Base-by-base conservation (phyloP, 1,140 invertebrate species). In the Panagrolaimus sp. region DNA sequence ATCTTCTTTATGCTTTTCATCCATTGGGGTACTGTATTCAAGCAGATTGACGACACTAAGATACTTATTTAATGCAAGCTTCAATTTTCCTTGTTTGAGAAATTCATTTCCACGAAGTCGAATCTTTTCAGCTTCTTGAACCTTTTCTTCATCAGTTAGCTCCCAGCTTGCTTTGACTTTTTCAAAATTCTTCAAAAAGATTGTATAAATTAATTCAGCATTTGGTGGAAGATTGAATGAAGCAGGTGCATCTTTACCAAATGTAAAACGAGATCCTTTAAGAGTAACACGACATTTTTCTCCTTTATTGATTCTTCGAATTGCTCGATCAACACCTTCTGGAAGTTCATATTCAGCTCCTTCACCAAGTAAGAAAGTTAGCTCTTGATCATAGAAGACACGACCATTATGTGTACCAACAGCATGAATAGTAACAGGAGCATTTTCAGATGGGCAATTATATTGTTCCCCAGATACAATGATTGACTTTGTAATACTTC, bases 61-160 rank as follows among this genome's bases (percentile, higher is more conserved):
- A 82, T 96, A 97, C 86, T 92, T 90, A 84, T 91, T 92, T 44
- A 90, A 87, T n/a, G 94, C 92, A 67, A 92, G 70, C 57, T 85
- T 82, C 74, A 88, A 90, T 80, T 93, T 92, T 63, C 86, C 88
- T 2, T 86, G 84, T 83, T 93, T 94, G 76, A 96, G 95, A 83
- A 91, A 96, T 46, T 88, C 87, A 0, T 92, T 96, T 63, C 93
- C 94, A 84, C 92, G 94, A 63, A 57, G 51, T 25, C 91, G 89
- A 23, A 65, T 65, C 16, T 90, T 89, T 0, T 91, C 89, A 76
- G 91, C 89, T 66, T 91, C 89, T 27, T 57, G 11, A 16, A 97
- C 75, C 80, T 91, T 91, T 80, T 95, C 90, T 7, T 86, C 81
- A 14, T 83, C 85, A 68, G 91, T 89, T 85, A 96, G 87, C 42